Percentiles rank a stretch among this genome's conserved stretches.
Evolutionary conservation across 2,888 invertebrate genomes (phyloP).

Genomic region (Villa cingulata): DNA sequence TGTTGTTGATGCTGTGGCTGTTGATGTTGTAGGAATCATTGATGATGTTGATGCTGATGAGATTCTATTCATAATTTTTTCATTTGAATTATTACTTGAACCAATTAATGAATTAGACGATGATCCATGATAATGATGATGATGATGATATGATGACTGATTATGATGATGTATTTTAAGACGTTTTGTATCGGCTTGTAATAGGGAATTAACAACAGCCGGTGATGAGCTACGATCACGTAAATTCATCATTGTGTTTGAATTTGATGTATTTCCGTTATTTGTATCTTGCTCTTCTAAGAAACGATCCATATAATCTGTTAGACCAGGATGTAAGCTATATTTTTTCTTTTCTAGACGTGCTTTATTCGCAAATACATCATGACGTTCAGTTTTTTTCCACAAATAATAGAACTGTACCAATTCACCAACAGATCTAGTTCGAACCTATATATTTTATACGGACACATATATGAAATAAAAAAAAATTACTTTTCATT

Average conservation of each 20-base stretch:
- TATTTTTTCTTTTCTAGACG: constrained; percentile 87
- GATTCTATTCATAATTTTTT: background rate
- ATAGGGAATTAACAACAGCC: background rate
- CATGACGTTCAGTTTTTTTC: constrained; percentile 98
- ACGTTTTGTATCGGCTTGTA: background rate
- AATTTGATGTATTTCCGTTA: background rate
- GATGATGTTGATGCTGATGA: background rate
- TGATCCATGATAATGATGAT: background rate
- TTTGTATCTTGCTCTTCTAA: constrained; percentile 63
- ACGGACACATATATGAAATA: too few relatives aligned
- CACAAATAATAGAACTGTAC: constrained; percentile 94
- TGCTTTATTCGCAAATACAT: constrained; percentile 73
- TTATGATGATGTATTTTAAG: background rate
- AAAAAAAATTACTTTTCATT: background rate
- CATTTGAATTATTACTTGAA: background rate
- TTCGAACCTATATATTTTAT: constrained; percentile 58
- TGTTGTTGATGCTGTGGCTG: too few relatives aligned
- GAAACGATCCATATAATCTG: constrained; percentile 89
- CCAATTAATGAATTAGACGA: background rate
- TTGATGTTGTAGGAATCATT: background rate
- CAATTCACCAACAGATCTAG: constrained; percentile 88
- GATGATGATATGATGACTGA: background rate
- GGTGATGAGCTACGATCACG: constrained; percentile 8
- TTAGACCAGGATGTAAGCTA: constrained; percentile 79
- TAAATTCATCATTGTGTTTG: background rate